Conservation (phyloP, 2,113 vertebrate genomes). For the Cyanistes caeruleus region DNA sequence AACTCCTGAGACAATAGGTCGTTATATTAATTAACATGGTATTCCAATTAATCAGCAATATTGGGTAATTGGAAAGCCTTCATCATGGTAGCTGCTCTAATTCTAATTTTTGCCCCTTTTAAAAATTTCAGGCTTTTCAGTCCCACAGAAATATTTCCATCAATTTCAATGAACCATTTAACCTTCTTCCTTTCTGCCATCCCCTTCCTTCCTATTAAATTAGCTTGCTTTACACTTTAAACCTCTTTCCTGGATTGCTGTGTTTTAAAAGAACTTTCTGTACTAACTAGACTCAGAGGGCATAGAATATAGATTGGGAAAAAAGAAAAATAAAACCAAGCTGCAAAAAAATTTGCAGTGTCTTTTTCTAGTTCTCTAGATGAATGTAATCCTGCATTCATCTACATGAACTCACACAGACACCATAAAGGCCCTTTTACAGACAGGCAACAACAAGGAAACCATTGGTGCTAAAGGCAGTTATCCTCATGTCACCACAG, state of each 20-base stretch:
- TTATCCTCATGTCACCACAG: neutral
- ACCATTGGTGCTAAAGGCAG: neutral
- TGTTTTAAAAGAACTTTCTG: neutral
- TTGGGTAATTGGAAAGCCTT: constrained; percentile 18
- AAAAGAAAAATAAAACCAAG: neutral
- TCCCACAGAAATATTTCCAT: constrained; percentile 3
- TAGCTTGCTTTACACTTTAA: neutral
- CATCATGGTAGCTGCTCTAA: neutral
- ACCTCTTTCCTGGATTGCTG: neutral
- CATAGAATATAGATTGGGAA: neutral
- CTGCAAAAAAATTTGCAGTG: neutral
- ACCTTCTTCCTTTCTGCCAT: neutral
- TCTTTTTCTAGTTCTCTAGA: neutral
- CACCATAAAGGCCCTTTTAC: neutral
- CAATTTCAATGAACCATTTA: neutral
- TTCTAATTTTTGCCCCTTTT: constrained; percentile 4
- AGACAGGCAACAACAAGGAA: neutral
- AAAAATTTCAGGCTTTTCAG: neutral
- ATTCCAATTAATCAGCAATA: neutral
- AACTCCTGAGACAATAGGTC: neutral
- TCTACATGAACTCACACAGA: neutral
- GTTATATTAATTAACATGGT: constrained; percentile 25
- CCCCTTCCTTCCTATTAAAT: neutral
- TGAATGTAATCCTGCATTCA: neutral
- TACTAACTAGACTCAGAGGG: neutral